These are phyloP conservation scores for Malaclemys terrapin DNA, from an alignment of 2,113 vertebrate genomes.

Conservation along the genomic window DNA sequence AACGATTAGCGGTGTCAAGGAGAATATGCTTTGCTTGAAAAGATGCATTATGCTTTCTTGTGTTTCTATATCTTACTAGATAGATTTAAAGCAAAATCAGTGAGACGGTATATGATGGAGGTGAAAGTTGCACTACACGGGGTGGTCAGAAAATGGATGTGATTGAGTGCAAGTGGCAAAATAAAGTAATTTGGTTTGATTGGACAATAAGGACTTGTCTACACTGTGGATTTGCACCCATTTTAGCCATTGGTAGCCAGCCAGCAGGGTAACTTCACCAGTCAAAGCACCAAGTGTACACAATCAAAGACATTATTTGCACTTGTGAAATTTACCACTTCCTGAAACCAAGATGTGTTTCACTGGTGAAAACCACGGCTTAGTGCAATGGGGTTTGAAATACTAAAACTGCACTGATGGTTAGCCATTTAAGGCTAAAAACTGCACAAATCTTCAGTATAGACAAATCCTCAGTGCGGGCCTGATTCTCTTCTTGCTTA, in stretches of 20 bases:
- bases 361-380: not conserved
- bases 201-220: rapidly evolving
- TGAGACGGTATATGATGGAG: not conserved
- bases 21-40: not conserved
- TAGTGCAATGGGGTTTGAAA: not conserved
- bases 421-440: not conserved
- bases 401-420: not conserved
- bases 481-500: not conserved
- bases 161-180: rapidly evolving
- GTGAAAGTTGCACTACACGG: rapidly evolving
- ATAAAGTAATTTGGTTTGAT: rapidly evolving
- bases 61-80: not conserved
- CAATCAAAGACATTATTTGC: not conserved
- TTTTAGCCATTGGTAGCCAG: not conserved
- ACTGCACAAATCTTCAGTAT: not conserved
- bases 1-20: not conserved
- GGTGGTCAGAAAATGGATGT: not conserved
- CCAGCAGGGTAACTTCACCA: not conserved
- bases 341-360: not conserved
- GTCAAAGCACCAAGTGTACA: not conserved
- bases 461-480: not conserved
- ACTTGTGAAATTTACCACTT: not conserved
- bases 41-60: not conserved
- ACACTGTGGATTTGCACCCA: too few species aligned
- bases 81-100: not conserved